Evolutionary conservation across 2,888 invertebrate species (phyloP).

Genomic region (Chrysolina oricalcia): DNA sequence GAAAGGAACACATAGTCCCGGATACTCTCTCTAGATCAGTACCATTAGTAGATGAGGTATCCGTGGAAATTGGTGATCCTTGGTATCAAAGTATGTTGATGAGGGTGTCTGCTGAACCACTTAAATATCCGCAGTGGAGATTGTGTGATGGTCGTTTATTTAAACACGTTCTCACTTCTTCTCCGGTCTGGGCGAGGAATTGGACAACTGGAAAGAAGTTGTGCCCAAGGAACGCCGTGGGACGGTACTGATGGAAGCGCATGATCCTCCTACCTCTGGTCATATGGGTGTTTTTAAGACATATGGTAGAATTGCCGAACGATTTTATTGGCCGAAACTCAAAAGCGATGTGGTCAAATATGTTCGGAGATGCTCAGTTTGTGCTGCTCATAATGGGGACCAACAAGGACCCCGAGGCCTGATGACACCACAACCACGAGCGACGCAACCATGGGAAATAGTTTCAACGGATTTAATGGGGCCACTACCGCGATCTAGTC

Average conservation of each 20-base stretch:
- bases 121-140: slow-evolving; percentile 49
- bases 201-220: slow-evolving; percentile 50
- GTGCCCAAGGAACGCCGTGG: slow-evolving; percentile 47
- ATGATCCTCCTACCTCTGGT: slow-evolving; percentile 50
- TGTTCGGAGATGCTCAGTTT: slow-evolving; percentile 48
- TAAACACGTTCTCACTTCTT: slow-evolving; percentile 44
- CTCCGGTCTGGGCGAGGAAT: slow-evolving; percentile 33
- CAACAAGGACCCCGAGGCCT: slow-evolving; percentile 47
- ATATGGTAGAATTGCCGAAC: slow-evolving; percentile 32
- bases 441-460: slow-evolving; percentile 41
- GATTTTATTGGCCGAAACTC: slow-evolving; percentile 57
- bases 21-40: slow-evolving; percentile 39
- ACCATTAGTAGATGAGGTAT: slow-evolving; percentile 11
- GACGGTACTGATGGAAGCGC: slow-evolving; percentile 32
- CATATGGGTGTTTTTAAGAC: slow-evolving; percentile 57
- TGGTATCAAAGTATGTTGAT: slow-evolving; percentile 50
- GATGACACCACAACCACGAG: slow-evolving; percentile 35
- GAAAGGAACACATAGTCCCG: slow-evolving; percentile 41
- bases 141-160: slow-evolving; percentile 43
- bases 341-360: slow-evolving; percentile 48
- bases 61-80: slow-evolving; percentile 29
- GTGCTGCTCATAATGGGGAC: slow-evolving; percentile 48
- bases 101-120: slow-evolving; percentile 20
- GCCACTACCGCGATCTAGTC: slow-evolving; percentile 6
- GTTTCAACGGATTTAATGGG: no score